Conservation (phyloP, 2,113 vertebrate genomes). For the Sinocyclocheilus anophthalmus region DNA sequence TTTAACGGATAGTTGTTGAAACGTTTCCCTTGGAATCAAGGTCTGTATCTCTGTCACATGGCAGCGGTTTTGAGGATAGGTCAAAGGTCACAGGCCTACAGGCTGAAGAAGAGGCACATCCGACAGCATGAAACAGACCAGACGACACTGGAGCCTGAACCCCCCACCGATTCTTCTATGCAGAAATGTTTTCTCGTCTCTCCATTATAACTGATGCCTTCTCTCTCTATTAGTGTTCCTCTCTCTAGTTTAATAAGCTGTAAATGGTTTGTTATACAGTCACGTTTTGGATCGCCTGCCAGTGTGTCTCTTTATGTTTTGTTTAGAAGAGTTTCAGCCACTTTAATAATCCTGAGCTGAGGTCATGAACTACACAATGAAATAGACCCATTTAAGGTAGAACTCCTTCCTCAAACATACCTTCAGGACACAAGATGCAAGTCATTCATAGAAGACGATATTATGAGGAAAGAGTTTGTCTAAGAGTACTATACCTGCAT, state of each 20-base stretch:
- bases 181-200: neutral
- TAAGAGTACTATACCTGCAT: neutral
- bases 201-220: conserved; percentile 48
- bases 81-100: conserved; percentile 49
- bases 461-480: neutral
- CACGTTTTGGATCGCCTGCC: conserved; percentile 66
- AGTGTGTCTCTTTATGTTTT: conserved; percentile 63
- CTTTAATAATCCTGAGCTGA: conserved; percentile 19
- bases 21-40: conserved; percentile 69
- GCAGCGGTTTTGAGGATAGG: conserved; percentile 54
- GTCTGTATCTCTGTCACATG: conserved; percentile 63
- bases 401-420: neutral
- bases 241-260: conserved; percentile 65
- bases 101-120: conserved; percentile 54
- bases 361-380: conserved; percentile 1
- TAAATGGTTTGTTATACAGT: conserved; percentile 66
- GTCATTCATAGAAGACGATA: neutral
- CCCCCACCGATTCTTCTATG: neutral
- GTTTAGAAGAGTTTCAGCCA: conserved; percentile 66
- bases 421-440: neutral
- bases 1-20: conserved; percentile 59
- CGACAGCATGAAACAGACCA: conserved; percentile 58
- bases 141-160: conserved; percentile 55
- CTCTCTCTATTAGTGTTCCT: neutral
- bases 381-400: conserved; percentile 42